phyloP scores from a whole-genome alignment of 2,113 vertebrate genomes.

The Malurus cyaneus region DNA sequence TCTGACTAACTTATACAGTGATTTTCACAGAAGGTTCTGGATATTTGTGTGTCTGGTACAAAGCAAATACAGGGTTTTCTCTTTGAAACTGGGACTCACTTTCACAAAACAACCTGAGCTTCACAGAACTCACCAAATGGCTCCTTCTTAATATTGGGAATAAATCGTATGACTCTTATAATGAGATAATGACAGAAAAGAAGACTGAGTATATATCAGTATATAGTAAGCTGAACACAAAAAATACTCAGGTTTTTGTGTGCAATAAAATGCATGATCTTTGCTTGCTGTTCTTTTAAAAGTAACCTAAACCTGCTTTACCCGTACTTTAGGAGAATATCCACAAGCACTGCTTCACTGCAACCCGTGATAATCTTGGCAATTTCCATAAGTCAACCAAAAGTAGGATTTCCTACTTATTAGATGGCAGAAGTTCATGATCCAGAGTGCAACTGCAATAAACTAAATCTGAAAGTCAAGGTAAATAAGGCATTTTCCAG shows the following conservation, averaged over 20 bases:
- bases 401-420: neutral
- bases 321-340: neutral
- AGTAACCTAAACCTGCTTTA: neutral
- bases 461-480: neutral
- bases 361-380: neutral
- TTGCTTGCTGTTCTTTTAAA: neutral
- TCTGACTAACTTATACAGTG: neutral
- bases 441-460: neutral
- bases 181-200: neutral
- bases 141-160: neutral
- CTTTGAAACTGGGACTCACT: neutral
- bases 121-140: neutral
- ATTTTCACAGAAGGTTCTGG: neutral
- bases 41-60: neutral
- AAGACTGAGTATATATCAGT: too few relatives aligned
- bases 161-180: neutral
- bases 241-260: neutral
- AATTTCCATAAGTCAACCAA: neutral
- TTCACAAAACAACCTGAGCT: neutral
- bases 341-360: neutral
- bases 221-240: neutral
- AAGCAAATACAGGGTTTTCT: neutral
- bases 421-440: neutral
- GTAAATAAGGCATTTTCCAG: neutral
- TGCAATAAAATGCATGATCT: neutral